Evolutionary conservation across 2,113 vertebrate species (phyloP).

Genomic region (Scalopus aquaticus): DNA sequence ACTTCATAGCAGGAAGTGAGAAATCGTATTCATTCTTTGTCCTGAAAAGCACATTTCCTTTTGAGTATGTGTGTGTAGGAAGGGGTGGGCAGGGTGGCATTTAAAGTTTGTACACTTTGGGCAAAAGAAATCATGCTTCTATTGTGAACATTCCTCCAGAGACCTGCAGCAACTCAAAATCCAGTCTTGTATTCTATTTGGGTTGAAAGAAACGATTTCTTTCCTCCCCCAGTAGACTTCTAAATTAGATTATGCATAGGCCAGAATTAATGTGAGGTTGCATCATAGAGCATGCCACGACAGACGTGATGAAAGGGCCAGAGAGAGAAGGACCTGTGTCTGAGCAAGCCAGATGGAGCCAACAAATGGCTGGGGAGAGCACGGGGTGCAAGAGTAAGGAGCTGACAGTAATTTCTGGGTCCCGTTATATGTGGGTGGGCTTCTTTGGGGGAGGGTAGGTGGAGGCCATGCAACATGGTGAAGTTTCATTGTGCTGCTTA

Average conservation of each 20-base stretch:
- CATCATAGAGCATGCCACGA: neutral
- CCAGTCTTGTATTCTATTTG: slow-evolving; percentile 19
- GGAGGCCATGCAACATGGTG: no score
- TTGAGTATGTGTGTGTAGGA: neutral
- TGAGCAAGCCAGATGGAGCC: neutral
- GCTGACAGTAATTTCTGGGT: neutral
- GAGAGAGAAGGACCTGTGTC: neutral
- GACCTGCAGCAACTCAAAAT: slow-evolving; percentile 26
- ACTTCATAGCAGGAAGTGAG: neutral
- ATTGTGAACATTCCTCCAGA: neutral
- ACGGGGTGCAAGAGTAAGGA: neutral
- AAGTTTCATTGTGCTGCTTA: neutral
- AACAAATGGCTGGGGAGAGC: neutral
- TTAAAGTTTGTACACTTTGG: slow-evolving; percentile 53
- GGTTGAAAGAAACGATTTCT: slow-evolving; percentile 24
- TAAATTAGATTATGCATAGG: slow-evolving; percentile 12
- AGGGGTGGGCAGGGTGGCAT: neutral
- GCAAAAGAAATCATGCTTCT: slow-evolving; percentile 50
- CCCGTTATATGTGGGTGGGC: neutral
- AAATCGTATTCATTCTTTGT: slow-evolving; percentile 4
- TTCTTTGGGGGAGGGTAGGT: neutral
- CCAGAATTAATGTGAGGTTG: neutral
- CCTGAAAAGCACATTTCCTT: slow-evolving; percentile 45
- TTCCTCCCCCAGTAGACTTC: slow-evolving; percentile 37
- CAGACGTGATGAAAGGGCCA: neutral